Percentiles rank a stretch among this genome's conserved stretches.
Conservation (phyloP, 2,113 vertebrate genomes). For the Macquaria ambigua region DNA sequence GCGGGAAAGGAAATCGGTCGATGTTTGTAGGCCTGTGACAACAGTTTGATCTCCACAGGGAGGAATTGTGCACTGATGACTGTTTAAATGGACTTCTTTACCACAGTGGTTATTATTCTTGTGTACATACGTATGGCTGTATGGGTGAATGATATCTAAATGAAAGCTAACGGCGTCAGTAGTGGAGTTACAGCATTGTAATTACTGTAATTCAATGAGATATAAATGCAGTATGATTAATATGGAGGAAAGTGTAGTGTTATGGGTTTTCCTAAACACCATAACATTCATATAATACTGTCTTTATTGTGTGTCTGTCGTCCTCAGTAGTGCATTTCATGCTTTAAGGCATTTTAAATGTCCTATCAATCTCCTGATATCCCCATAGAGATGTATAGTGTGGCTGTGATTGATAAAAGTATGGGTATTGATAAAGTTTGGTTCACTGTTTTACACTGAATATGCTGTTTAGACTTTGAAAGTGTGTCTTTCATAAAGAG, state of each 20-base stretch:
- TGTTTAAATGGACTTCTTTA: background rate
- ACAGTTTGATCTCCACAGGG: slow-evolving; percentile 22
- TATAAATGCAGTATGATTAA: background rate
- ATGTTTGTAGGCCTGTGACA: slow-evolving; percentile 48
- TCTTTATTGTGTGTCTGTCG: background rate
- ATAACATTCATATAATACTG: background rate
- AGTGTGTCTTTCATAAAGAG: background rate
- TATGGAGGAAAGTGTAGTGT: background rate
- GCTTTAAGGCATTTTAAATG: background rate
- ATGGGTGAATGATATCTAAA: accelerated
- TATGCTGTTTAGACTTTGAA: background rate
- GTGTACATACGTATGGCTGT: background rate
- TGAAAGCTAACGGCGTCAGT: background rate
- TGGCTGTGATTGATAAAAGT: background rate
- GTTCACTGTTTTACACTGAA: background rate
- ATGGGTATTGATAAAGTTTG: background rate
- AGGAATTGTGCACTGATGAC: background rate
- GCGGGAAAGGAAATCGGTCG: slow-evolving; percentile 36
- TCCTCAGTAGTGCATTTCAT: background rate
- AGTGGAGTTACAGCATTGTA: background rate
- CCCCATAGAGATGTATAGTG: background rate
- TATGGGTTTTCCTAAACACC: too few species aligned
- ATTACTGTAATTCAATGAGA: background rate
- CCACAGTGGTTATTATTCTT: accelerated
- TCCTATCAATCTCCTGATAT: too few species aligned